Conservation (phyloP, 2,113 vertebrate genomes). For the Euleptes europaea region DNA sequence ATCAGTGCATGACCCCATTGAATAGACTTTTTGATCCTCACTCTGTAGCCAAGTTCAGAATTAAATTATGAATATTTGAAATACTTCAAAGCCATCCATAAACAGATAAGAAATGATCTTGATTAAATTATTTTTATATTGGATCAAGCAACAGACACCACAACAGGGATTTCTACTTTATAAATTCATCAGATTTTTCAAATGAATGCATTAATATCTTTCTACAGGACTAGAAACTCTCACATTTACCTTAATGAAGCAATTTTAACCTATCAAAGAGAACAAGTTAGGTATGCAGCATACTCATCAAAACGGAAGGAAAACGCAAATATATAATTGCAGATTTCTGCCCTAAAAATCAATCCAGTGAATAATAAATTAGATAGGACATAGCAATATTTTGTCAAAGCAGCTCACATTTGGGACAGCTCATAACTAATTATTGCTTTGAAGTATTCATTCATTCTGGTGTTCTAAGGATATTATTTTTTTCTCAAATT, state of each 20-base stretch:
- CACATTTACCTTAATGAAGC: conserved; percentile 29
- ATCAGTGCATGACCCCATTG: no score
- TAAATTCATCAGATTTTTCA: conserved; percentile 26
- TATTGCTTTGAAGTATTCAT: conserved; percentile 4
- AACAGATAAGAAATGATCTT: not conserved
- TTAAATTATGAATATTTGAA: no score
- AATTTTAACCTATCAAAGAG: conserved; percentile 33
- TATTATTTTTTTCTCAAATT: not conserved
- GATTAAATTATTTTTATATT: not conserved
- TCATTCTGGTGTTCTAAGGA: not conserved
- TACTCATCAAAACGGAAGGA: not conserved
- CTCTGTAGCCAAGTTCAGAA: no score
- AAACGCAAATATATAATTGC: conserved; percentile 10
- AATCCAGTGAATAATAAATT: conserved; percentile 12
- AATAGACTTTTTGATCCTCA: no score
- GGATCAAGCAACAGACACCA: not conserved
- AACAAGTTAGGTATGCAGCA: conserved; percentile 7
- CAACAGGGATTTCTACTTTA: not conserved
- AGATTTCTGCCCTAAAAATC: not conserved
- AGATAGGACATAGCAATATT: conserved; percentile 15
- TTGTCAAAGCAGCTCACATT: not conserved
- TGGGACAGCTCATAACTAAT: conserved; percentile 7
- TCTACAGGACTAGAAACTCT: conserved; percentile 25
- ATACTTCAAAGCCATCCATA: not conserved
- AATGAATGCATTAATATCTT: conserved; percentile 30